Percentiles rank a stretch among this genome's conserved stretches.
phyloP scores from a whole-genome alignment of 2,888 invertebrate genomes.

The Rhamphomyia laevipes region DNA sequence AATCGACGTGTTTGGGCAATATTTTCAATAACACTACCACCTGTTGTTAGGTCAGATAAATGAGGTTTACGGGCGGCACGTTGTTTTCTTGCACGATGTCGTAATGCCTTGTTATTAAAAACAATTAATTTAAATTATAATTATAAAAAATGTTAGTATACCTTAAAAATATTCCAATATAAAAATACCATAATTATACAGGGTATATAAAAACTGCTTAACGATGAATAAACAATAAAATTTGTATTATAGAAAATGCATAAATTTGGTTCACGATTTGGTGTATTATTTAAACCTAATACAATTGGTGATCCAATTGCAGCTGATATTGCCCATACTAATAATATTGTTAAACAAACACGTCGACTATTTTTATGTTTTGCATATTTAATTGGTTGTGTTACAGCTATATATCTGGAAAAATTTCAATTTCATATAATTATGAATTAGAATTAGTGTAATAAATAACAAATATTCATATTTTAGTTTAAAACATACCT shows the following conservation, averaged over 20 bases:
- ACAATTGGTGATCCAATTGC: constrained; percentile 95
- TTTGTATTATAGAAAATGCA: constrained; percentile 97
- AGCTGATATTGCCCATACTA: constrained; percentile 92
- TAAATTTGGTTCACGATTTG: constrained; percentile 66
- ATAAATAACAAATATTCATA: too few species aligned
- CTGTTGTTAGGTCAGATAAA: constrained; percentile 55
- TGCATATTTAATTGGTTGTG: constrained; percentile 97
- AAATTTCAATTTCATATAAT: neutral
- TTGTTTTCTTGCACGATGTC: constrained; percentile 72
- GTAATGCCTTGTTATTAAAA: constrained; percentile 53
- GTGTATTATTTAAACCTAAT: constrained; percentile 88
- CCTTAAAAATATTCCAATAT: constrained; percentile 95
- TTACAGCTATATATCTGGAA: constrained; percentile 95
- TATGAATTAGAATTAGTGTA: too few species aligned
- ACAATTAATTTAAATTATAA: neutral
- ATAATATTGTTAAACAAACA: constrained; percentile 85
- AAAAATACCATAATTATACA: constrained; percentile 97
- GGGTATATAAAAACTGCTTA: constrained; percentile 98
- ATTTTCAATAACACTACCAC: constrained; percentile 79
- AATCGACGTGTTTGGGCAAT: constrained; percentile 69
- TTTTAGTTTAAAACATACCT: too few species aligned
- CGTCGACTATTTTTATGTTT: constrained; percentile 94
- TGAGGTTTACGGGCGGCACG: constrained; percentile 70
- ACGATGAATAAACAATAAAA: constrained; percentile 95
- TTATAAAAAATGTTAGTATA: constrained; percentile 37